Conservation (phyloP, 1,140 invertebrate species). For the Drosophila parabipectinata region DNA sequence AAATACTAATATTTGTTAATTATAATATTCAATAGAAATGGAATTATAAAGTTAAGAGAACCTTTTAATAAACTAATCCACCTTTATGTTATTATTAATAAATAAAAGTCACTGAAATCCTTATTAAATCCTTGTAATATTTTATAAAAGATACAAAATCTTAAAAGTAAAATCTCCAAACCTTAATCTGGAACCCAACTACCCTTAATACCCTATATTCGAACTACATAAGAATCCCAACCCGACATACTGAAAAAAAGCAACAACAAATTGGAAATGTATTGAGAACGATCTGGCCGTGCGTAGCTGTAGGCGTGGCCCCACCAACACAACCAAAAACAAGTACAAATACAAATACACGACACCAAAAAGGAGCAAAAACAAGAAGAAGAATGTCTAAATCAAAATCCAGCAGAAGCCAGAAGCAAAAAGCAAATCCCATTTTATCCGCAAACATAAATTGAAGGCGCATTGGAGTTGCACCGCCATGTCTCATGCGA, state of each 20-base stretch:
- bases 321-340: conserved; percentile 1
- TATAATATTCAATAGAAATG: too few species aligned
- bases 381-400: conserved; percentile 63
- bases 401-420: conserved; percentile 61
- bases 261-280: conserved; percentile 79
- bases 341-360: neutral
- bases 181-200: neutral
- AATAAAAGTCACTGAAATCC: too few species aligned
- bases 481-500: conserved; percentile 69
- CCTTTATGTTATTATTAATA: too few species aligned
- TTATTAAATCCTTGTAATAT: too few species aligned
- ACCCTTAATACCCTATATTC: conserved; percentile 14
- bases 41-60: too few species aligned
- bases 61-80: too few species aligned
- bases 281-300: conserved; percentile 52
- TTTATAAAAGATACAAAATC: neutral
- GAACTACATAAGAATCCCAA: conserved; percentile 24
- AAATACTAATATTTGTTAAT: neutral
- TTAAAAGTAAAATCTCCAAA: too few species aligned
- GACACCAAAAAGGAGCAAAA: neutral
- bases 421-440: conserved; percentile 73
- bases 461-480: conserved; percentile 75
- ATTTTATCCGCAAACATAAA: conserved; percentile 83
- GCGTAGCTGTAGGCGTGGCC: conserved; percentile 43
- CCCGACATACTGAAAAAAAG: conserved; percentile 68